These are phyloP conservation scores for Eucera pruinosa DNA, from an alignment of 2,888 invertebrate species.

Conservation along the genomic window DNA sequence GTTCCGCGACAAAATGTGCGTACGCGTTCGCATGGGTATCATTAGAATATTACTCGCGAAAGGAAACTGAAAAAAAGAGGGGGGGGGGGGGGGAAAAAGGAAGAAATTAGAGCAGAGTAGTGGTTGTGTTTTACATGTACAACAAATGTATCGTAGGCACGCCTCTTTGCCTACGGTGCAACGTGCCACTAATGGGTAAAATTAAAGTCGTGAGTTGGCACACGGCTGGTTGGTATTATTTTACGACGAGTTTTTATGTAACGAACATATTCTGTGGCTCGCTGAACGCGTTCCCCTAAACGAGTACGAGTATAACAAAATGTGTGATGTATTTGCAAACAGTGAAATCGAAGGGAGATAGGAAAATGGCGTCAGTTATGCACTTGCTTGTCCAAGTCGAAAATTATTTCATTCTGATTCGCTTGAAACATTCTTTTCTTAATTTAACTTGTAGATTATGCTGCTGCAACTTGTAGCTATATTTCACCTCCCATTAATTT, in stretches of 20 bases:
- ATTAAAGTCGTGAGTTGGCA: neutral
- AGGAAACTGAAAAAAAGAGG: neutral
- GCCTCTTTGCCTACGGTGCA: slow-evolving; percentile 5
- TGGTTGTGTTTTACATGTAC: neutral
- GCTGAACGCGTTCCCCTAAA: neutral
- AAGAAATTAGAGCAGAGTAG: slow-evolving; percentile 9
- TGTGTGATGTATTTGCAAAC: neutral
- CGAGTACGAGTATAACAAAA: slow-evolving; percentile 3
- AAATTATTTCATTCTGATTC: neutral
- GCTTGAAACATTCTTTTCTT: too few relatives aligned
- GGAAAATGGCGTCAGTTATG: neutral
- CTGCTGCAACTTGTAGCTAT: too few relatives aligned
- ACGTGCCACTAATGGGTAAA: neutral
- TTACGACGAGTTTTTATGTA: neutral
- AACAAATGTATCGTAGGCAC: slow-evolving; percentile 22
- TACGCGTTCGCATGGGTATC: neutral
- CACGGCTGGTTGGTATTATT: neutral
- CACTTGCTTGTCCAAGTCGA: neutral
- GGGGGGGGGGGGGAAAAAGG: neutral
- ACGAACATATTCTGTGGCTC: slow-evolving; percentile 14
- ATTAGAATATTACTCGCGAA: neutral
- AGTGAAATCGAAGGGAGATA: neutral
- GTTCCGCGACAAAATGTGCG: neutral
- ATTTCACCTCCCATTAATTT: too few relatives aligned
- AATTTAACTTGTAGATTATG: too few relatives aligned